Conservation (phyloP, 2,888 invertebrate genomes). For the Dendrolimus pini region DNA sequence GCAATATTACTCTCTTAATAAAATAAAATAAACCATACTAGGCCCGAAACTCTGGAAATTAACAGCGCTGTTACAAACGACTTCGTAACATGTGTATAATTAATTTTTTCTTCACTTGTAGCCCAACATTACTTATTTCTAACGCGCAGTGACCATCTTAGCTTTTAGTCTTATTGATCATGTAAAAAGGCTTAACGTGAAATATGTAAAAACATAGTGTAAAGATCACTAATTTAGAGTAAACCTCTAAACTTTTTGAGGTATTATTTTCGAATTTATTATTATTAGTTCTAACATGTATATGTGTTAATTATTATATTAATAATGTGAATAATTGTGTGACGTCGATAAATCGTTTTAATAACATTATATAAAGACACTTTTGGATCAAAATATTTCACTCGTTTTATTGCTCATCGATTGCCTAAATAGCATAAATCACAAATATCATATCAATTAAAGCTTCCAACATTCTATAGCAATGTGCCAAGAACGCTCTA, state of each 20-base stretch:
- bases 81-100: no score
- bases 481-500: constrained; percentile 8
- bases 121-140: no score
- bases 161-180: neutral
- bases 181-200: constrained; percentile 8
- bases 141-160: no score
- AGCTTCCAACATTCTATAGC: constrained; percentile 22
- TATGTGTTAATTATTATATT: constrained; percentile 35
- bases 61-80: no score
- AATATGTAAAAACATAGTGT: constrained; percentile 7
- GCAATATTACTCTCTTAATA: no score
- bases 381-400: constrained; percentile 58
- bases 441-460: constrained; percentile 20
- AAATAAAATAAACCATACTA: no score
- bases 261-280: constrained; percentile 67
- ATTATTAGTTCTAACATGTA: constrained; percentile 51
- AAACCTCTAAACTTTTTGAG: constrained; percentile 22
- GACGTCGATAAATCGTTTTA: constrained; percentile 65
- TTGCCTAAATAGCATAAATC: neutral
- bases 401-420: constrained; percentile 17
- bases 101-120: no score
- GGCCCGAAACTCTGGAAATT: no score
- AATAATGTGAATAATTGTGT: constrained; percentile 69
- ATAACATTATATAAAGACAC: constrained; percentile 65
- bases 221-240: constrained; percentile 7